Conservation (phyloP, 1,140 invertebrate species). For the Sycophila sp. region DNA sequence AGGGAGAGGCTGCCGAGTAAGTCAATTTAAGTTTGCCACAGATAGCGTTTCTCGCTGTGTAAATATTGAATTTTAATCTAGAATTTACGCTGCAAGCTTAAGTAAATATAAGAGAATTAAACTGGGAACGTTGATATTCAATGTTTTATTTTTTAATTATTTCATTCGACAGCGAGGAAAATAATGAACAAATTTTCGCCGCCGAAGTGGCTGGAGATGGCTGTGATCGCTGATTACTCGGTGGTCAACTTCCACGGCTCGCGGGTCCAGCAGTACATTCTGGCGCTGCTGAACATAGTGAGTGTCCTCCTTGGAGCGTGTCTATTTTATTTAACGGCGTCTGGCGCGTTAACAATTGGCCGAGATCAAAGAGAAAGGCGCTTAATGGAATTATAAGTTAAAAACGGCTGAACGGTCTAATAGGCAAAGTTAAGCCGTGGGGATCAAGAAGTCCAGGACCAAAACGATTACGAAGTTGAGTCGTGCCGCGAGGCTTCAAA, state of each 20-base stretch:
- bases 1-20: conserved; percentile 53
- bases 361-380: neutral
- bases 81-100: too few species aligned
- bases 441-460: neutral
- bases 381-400: neutral
- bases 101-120: neutral
- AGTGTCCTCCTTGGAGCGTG: conserved; percentile 51
- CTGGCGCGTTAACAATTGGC: neutral
- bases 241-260: conserved; percentile 77
- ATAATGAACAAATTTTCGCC: conserved; percentile 45
- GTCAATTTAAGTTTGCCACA: too few species aligned
- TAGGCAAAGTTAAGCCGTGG: neutral
- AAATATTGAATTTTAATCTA: neutral
- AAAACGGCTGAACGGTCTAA: neutral
- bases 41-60: too few species aligned
- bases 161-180: conserved; percentile 45
- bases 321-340: too few species aligned
- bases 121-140: neutral
- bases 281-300: conserved; percentile 82
- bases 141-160: conserved; percentile 4
- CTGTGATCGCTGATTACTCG: conserved; percentile 76
- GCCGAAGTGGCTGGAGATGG: conserved; percentile 74
- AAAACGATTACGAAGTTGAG: conserved; percentile 21
- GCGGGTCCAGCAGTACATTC: conserved; percentile 75
- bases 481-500: neutral